Evolutionary conservation across 2,888 invertebrate genomes (phyloP), one percentile per base, ranked within the genome.

Genomic region (Cerceris ruficornis): DNA sequence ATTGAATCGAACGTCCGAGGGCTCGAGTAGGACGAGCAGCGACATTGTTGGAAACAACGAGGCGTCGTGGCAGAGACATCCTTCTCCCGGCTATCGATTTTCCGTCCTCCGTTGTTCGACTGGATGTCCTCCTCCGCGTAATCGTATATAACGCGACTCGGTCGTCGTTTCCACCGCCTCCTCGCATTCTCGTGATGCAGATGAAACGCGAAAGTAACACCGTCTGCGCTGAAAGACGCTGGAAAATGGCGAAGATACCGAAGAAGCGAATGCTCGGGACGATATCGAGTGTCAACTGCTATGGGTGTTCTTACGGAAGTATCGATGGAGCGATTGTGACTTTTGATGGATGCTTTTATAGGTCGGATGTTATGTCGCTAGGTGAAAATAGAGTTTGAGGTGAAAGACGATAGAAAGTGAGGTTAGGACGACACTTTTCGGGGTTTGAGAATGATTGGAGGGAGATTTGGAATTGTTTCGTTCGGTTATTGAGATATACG

Each of bases 1-100:
- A 46, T 46, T 11, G 9, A 11, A 46, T 11, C n/a, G 50, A 50
- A n/a, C 50, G n/a, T 50, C n/a, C 13, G 28, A 28, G 28, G 28
- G 28, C 28, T 11, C 50, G 50, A 50, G 9, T n/a, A n/a, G 50
- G 50, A 50, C 50, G 50, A 7, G 50, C 11, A 55, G 7, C 55
- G 55, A 55, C 17, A 28, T 17, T 17, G 55, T 28, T 55, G 17
- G 55, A 11, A 52, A 15, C 17, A 17, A 15, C 15, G 17, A 17
- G 8, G 55, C 6, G 9, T 7, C 4, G 6, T 17, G 8, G 61
- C 46, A 68, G 74, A 79, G 81, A 70, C 72, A 84, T 82, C 80
- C 81, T 76, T 76, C 81, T 73, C 71, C 52, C 49, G 42, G 70
- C 64, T 80, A 84, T 84, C 77, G 82, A 82, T 76, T 84, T 84